Conservation (phyloP, 1,140 invertebrate genomes). For the Fopius arisanus region DNA sequence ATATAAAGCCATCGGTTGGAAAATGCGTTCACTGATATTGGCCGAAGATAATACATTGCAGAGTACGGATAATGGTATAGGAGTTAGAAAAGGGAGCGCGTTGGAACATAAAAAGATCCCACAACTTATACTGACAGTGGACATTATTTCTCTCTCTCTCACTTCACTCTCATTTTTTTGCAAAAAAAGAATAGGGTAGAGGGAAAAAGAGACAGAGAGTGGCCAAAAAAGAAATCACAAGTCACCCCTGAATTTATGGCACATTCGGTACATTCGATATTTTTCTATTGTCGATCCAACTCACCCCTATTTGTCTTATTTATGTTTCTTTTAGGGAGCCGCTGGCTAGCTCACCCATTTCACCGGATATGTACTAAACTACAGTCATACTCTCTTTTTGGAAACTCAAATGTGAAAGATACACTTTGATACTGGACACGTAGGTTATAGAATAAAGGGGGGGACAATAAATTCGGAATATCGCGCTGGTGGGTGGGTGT, state of each 20-base stretch:
- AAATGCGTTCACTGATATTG: neutral
- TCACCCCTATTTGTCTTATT: slow-evolving; percentile 62
- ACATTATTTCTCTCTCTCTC: slow-evolving; percentile 24
- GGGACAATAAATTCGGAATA: neutral
- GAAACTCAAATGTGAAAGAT: neutral
- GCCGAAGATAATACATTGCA: neutral
- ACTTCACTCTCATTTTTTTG: slow-evolving; percentile 5
- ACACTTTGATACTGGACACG: neutral
- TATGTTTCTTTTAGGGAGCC: slow-evolving; percentile 62
- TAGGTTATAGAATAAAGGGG: neutral
- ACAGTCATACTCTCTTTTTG: neutral
- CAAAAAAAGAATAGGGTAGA: neutral
- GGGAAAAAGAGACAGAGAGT: too few relatives aligned
- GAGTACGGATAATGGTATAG: neutral
- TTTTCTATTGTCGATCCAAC: slow-evolving; percentile 62
- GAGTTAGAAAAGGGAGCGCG: slow-evolving; percentile 46
- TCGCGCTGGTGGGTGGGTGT: too few relatives aligned
- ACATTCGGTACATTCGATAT: slow-evolving; percentile 64
- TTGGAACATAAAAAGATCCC: slow-evolving; percentile 63
- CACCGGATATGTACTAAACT: slow-evolving; percentile 26
- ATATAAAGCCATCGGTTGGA: neutral
- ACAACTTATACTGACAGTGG: slow-evolving; percentile 50
- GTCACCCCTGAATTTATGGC: slow-evolving; percentile 55
- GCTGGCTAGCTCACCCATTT: slow-evolving; percentile 52
- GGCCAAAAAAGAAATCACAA: neutral